These are phyloP conservation scores for Forbesichthys papilliferus DNA, from an alignment of 2,113 vertebrate species.

Conservation along the genomic window DNA sequence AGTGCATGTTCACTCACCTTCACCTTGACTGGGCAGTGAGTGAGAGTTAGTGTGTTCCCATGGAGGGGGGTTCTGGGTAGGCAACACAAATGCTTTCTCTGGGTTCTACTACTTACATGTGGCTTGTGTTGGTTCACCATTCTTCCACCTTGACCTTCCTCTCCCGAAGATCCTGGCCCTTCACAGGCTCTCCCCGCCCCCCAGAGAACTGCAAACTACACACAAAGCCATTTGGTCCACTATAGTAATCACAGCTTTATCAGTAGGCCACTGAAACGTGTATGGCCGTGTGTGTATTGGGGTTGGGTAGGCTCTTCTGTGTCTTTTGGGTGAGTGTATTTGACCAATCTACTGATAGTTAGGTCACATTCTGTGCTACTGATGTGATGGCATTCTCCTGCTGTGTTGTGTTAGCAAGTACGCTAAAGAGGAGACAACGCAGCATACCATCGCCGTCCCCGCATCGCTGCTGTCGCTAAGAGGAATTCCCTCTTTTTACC, in stretches of 20 bases:
- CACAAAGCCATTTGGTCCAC: conserved; percentile 33
- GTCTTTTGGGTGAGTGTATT: neutral
- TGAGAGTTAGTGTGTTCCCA: conserved; percentile 16
- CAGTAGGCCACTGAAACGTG: conserved; percentile 31
- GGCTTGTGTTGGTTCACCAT: neutral
- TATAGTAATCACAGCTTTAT: conserved; percentile 60
- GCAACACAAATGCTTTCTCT: neutral
- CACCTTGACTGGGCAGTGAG: conserved; percentile 16
- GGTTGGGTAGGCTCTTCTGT: conserved; percentile 14
- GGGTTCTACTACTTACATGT: neutral
- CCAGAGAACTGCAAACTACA: conserved; percentile 42
- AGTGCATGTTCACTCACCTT: conserved; percentile 38
- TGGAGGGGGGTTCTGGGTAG: neutral
- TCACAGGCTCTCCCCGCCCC: neutral
- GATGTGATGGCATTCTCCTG: conserved; percentile 23
- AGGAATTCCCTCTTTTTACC: neutral
- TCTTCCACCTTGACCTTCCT: conserved; percentile 9
- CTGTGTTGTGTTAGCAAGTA: neutral
- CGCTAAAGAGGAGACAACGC: conserved; percentile 2
- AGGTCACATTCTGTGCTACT: neutral
- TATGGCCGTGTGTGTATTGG: conserved; percentile 25
- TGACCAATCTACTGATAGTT: conserved; percentile 21
- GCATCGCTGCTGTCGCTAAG: neutral
- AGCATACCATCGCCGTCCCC: neutral
- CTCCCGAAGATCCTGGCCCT: conserved; percentile 3